Evolutionary conservation across 1,140 invertebrate species (phyloP), one percentile per base, ranked within the genome.

Genomic region (Drosophila albomicans): DNA sequence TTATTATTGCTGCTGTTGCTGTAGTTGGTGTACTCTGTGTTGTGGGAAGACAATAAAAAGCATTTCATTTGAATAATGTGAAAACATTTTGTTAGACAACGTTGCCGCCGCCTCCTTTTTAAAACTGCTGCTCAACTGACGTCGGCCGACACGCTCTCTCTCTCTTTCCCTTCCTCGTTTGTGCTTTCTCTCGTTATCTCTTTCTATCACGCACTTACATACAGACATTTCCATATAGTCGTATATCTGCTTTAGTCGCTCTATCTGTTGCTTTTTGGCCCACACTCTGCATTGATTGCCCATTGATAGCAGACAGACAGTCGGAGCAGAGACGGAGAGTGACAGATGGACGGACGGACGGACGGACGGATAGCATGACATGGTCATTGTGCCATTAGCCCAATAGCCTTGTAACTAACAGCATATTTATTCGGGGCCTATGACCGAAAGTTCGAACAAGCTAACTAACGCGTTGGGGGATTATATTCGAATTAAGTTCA

Each of bases 21-120:
- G 48, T 64, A 65, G 48, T 57, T 82, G 79, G n/a, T 32, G 15
- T 68, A 69, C 20, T 25, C 20, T 25, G 20, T 25, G 20, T 25
- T 64, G 28, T 61, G 52, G 63, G 49, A 69, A 78, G 82, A 86
- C 79, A 82, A 85, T 82, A 79, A 87, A 82, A 81, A 87, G 82
- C 79, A 82, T 85, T 85, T 85, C 79, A 85, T 85, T 85, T 85
- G 79, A 85, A 87, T 85, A 85, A 85, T 85, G 82, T 78, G 71
- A 79, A 85, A 85, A 87, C 82, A 85, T 85, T 87, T 76, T 81
- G 79, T 69, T 79, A 69, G 75, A 64, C 71, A 75, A 74, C 71
- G 13, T 52, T 59, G 45, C 20, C 15, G 45, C 15, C 38, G 49
- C 25, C 15, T 7, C 30, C 30, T 46, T 74, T 78, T 74, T 20